Conservation (phyloP, 2,797 vertebrate species). For the Falco berigora region DNA sequence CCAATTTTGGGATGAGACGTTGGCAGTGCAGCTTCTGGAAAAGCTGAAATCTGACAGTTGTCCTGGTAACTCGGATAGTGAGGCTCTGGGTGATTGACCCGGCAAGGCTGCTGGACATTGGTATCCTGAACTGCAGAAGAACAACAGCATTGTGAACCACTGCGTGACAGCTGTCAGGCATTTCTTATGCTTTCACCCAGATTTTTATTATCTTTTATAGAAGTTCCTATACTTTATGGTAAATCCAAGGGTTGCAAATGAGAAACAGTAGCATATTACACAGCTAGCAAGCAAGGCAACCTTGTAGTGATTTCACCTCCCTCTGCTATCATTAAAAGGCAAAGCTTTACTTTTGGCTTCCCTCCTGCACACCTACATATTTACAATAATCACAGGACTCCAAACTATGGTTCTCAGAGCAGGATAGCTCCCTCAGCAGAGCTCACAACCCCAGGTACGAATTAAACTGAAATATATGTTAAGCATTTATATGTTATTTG, state of each 20-base stretch:
- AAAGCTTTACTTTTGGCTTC: neutral
- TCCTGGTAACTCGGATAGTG: conserved; percentile 75
- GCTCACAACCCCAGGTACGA: neutral
- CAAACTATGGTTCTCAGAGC: neutral
- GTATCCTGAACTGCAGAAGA: conserved; percentile 67
- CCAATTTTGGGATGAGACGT: conserved; percentile 75
- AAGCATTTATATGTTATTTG: neutral
- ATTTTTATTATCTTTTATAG: neutral
- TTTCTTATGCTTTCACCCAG: fast-evolving
- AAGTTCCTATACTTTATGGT: neutral
- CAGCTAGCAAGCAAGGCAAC: neutral
- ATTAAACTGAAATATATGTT: neutral
- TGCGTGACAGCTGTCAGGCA: neutral
- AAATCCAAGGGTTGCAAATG: neutral
- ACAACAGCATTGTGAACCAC: neutral
- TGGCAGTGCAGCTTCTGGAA: conserved; percentile 75
- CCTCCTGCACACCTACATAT: fast-evolving
- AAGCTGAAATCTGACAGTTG: conserved; percentile 73
- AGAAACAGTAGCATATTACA: neutral
- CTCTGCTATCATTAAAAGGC: neutral
- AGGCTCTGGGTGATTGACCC: conserved; percentile 70
- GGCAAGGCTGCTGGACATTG: conserved; percentile 69
- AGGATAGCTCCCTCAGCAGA: neutral
- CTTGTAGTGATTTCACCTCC: too few relatives aligned
- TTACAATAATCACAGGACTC: neutral